Evolutionary conservation across 2,888 invertebrate genomes (phyloP).

Genomic region (Nemoura dubitans): DNA sequence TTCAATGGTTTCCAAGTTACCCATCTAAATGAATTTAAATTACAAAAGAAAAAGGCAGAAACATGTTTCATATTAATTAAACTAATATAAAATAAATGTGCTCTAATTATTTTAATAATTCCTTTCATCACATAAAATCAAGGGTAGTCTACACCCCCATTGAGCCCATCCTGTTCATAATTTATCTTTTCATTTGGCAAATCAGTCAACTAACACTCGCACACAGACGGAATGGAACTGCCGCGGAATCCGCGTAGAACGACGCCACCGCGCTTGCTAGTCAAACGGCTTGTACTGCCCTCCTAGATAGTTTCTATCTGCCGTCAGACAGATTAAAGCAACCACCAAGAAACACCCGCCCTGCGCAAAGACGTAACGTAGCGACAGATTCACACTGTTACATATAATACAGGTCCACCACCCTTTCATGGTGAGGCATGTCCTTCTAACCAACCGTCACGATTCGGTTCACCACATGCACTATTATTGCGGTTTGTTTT

Average conservation of each 20-base stretch:
- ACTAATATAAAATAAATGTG: slow-evolving; percentile 28
- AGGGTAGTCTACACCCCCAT: slow-evolving; percentile 35
- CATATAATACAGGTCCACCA: not conserved
- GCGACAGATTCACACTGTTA: not conserved
- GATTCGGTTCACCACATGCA: slow-evolving; percentile 41
- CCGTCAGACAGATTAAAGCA: not conserved
- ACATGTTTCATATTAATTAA: not conserved
- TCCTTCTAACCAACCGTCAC: not conserved
- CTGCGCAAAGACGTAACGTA: not conserved
- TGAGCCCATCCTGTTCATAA: slow-evolving; percentile 31
- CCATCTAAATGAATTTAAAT: not conserved
- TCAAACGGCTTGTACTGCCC: not conserved
- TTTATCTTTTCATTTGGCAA: slow-evolving; percentile 28
- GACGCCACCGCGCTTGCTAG: not conserved
- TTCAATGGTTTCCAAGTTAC: not conserved
- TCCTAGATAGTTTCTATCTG: not conserved
- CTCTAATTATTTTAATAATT: slow-evolving; percentile 24
- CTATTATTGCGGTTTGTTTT: slow-evolving; percentile 47
- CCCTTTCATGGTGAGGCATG: not conserved
- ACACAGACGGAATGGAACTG: not conserved
- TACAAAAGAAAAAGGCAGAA: not conserved
- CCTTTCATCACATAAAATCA: slow-evolving; percentile 30
- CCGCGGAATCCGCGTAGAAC: not conserved
- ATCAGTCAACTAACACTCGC: slow-evolving; percentile 33
- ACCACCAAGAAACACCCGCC: not conserved